phyloP scores from a whole-genome alignment of 2,888 invertebrate species.

The Priocnemis perturbator region DNA sequence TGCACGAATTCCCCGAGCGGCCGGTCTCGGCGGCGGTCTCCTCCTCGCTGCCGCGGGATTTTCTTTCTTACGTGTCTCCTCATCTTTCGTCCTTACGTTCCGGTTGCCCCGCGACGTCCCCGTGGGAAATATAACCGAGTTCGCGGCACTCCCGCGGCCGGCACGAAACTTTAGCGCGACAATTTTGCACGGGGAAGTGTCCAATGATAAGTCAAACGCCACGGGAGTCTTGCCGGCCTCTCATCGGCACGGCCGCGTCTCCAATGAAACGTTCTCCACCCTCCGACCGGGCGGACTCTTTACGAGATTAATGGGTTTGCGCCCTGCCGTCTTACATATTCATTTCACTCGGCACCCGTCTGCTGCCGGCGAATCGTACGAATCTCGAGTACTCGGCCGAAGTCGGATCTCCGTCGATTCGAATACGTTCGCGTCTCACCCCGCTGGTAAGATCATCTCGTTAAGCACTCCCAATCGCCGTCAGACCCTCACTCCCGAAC shows the following conservation, averaged over 20 bases:
- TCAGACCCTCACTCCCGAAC: no score
- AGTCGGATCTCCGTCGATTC: constrained; percentile 27
- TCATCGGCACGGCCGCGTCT: constrained; percentile 30
- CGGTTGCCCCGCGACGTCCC: constrained; percentile 53
- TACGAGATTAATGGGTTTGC: constrained; percentile 22
- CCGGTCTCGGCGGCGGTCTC: constrained; percentile 20
- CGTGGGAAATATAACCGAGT: constrained; percentile 72
- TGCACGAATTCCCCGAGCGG: constrained; percentile 32
- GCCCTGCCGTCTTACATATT: constrained; percentile 27
- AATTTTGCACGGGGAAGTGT: constrained; percentile 64
- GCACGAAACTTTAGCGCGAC: constrained; percentile 66
- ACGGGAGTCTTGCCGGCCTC: constrained; percentile 46
- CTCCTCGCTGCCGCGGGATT: constrained; percentile 47
- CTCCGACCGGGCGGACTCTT: constrained; percentile 11
- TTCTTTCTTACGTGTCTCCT: constrained; percentile 36
- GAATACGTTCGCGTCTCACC: constrained; percentile 17
- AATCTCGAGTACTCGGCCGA: constrained; percentile 19
- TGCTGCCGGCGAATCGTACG: constrained; percentile 8
- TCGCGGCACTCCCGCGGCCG: constrained; percentile 53
- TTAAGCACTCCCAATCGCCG: no score
- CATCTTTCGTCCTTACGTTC: constrained; percentile 55
- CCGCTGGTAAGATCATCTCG: constrained; percentile 10
- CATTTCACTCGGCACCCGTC: constrained; percentile 17
- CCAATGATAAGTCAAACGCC: constrained; percentile 68
- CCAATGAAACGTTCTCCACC: constrained; percentile 11